Base-by-base conservation (phyloP, 1,140 invertebrate species). In the Tetraneura akinire region DNA sequence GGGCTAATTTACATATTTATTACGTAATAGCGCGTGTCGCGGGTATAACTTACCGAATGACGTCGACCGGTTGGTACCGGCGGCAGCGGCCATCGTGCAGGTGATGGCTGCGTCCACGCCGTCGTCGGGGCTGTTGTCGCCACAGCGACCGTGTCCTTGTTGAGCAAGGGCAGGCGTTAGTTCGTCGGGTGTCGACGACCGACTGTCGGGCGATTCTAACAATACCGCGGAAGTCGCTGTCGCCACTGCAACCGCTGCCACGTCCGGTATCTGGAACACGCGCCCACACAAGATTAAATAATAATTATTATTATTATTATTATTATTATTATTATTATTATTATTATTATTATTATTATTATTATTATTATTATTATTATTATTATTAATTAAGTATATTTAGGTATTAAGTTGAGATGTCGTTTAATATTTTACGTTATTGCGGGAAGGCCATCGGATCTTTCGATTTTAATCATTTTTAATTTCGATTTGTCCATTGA, bases 131-230 rank as follows among this genome's bases (percentile, higher is more conserved):
- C 10, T 18, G 42, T 6, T 29, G 45, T 16, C 53, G 18, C 3
- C 29, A 23, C 37, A 18, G 60, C 23, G 14, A 42, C 0, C 21
- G 37, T 1, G 14, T 16, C 18, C 18, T 18, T 4, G 47, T 13
- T 29, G 45, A 73, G 57, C 21, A 16, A 82, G 57, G 18, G 81
- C 80, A 21, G 82, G 82, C n/a, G 82, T 82, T 23, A 82, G 51
- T 71, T 82, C 82, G 62, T 82, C 81, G 29, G 82, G 82, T 11
- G 81, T 81, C 16, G 82, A 80, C n/a, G 82, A 55, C 47, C 82
- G 81, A 42, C 81, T 82, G 47, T 68, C 62, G 53, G 53, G 37
- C 37, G 74, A 45, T 1, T 76, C 73, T 51, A 18, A 26, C 21
- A 18, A 37, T 14, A 47, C 53, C 32, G 55, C 18, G 14, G 49